phyloP scores from a whole-genome alignment of 2,888 invertebrate species.

The Drosophila tanythrix region DNA sequence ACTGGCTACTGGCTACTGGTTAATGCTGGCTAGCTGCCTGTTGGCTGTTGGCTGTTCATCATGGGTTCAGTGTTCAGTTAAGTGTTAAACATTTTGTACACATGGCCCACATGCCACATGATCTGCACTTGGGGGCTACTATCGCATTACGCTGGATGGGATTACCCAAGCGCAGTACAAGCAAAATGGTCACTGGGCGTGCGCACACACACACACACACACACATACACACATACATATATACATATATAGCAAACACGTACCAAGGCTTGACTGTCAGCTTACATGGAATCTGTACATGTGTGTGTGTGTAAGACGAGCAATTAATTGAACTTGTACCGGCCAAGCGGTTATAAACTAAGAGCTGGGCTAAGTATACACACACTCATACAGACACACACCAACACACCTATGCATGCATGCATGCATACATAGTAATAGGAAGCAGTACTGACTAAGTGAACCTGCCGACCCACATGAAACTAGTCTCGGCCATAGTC shows the following conservation, averaged over 20 bases:
- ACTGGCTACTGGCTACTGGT: slow-evolving; percentile 2
- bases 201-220: slow-evolving; percentile 17
- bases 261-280: slow-evolving; percentile 14
- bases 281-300: slow-evolving; percentile 34
- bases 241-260: not conserved
- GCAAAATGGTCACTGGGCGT: slow-evolving; percentile 45
- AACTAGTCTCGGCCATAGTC: slow-evolving; percentile 15
- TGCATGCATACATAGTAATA: not conserved
- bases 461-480: not conserved
- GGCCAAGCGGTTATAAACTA: slow-evolving; percentile 43
- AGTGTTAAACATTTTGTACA: slow-evolving; percentile 66
- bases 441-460: slow-evolving; percentile 2
- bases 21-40: not conserved
- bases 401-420: too few relatives aligned
- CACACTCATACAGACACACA: not conserved
- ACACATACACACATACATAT: slow-evolving; percentile 7
- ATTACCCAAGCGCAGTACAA: slow-evolving; percentile 31
- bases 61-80: slow-evolving; percentile 50
- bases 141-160: slow-evolving; percentile 27
- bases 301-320: slow-evolving; percentile 29
- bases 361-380: slow-evolving; percentile 15
- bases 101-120: slow-evolving; percentile 5
- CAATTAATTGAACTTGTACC: slow-evolving; percentile 69
- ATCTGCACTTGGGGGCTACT: slow-evolving; percentile 19
- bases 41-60: slow-evolving; percentile 26